Evolutionary conservation across 2,113 vertebrate genomes (phyloP), one percentile per base, ranked within the genome.

Genomic region (Thinocorus orbignyianus): DNA sequence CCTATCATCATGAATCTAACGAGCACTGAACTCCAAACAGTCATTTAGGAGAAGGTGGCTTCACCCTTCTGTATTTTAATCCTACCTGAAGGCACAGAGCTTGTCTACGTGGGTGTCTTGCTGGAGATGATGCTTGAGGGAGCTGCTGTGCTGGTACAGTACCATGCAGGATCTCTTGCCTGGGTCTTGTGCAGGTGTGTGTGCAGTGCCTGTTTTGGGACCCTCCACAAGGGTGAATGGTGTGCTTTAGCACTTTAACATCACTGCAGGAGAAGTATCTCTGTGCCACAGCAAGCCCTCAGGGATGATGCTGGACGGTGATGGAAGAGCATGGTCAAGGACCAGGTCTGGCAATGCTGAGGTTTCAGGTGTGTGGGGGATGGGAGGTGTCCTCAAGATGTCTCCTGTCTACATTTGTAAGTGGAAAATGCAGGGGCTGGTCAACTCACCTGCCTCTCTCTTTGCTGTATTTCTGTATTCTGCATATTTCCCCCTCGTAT

Each of bases 341-440:
- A 52, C 28, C 1, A 5, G n/a, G 35, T 17, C 52, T 64, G 60
- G 42, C 1, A 5, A 1, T 33, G 57, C n/a, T 6, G 1, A 0
- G 0, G 17, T 76, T 91, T 52, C 44, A 41, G 49, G 35, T 64
- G 4, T 51, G 23, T 60, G 41, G 26, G 61, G 84, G 60, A 49
- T 4, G 11, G 24, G n/a, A 66, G 4, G 12, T 73, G 57, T 73
- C 65, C 81, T 84, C 76, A 93, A 86, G 85, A 80, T 44, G 46
- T 69, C 78, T 89, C 37, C 26, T 60, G 14, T 81, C n/a, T n/a
- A 69, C 66, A 88, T 93, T 69, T 2, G 1, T 31, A 66, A 70
- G 42, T 66, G 51, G 73, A 89, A 95, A 91, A 70, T 51, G 24
- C 37, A 66, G 62, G 13, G 16, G 9, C 30, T 85, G 57, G 31